Evolutionary conservation across 64 coral and sea anemone genomes (phyloP), one percentile per base, ranked within the genome.

Genomic region (Montipora cactus): DNA sequence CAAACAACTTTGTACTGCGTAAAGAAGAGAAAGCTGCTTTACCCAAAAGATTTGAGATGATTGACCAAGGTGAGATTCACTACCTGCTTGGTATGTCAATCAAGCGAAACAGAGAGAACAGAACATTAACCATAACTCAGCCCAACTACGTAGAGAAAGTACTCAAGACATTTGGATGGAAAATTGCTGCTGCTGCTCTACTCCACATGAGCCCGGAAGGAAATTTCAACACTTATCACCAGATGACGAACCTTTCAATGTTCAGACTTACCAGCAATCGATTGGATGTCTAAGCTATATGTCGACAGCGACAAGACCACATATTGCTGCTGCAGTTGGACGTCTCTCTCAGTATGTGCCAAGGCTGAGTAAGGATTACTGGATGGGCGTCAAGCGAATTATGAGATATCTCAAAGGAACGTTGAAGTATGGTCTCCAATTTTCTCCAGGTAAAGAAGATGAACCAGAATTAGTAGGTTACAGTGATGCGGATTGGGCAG

Each of bases 81-180:
- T 69, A 62, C 9, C 52, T 55, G 5, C 52, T 55, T 55, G 52
- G 52, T 6, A 55, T 55, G 52, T 79, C 87, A 59, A 89, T 89
- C 67, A 83, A 91, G 90, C 5, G 79, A 91, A 44, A 74, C 50
- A 82, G 90, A 91, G 77, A 23, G 48, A 22, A 0, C 2, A 49
- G 47, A 91, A 74, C n/a, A 66, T 19, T 83, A 79, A 74, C 87
- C 18, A 83, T 91, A 37, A 74, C 68, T n/a, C 71, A 91, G 53
- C 66, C 79, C 13, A 19, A 72, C 0, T 91, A 91, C 48, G 1
- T 74, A 4, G 18, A 91, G 59, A 83, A 83, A n/a, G 47, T 91
- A 15, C 44, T 91, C 12, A 58, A 58, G 80, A 23, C 75, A 18
- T 25, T 91, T 83, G 90, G 90, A 91, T 83, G 90, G 79, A 91